These are phyloP conservation scores for Oxyscelio sp. DNA, from an alignment of 2,888 invertebrate genomes.

Conservation along the genomic window DNA sequence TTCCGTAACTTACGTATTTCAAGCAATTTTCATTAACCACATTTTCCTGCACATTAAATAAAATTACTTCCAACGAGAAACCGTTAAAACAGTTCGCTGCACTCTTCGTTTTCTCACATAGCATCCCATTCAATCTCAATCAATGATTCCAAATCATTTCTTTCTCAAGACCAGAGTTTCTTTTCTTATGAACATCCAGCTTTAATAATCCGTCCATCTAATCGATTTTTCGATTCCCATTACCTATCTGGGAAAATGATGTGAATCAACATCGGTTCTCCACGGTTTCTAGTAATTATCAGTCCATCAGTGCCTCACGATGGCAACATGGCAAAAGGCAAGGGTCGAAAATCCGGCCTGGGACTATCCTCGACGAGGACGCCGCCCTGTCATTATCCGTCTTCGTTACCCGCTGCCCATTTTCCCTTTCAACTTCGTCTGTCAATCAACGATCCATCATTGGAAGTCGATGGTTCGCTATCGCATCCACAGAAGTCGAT, in stretches of 20 bases:
- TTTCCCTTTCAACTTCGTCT: conserved; percentile 87
- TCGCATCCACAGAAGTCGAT: conserved; percentile 83
- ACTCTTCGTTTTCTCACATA: background rate
- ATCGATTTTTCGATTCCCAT: conserved; percentile 5
- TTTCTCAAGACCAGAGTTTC: background rate
- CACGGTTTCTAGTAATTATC: conserved; percentile 85
- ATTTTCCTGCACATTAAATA: too few relatives aligned
- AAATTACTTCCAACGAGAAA: background rate
- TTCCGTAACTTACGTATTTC: too few relatives aligned
- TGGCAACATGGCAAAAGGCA: conserved; percentile 86
- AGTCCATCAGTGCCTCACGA: conserved; percentile 86
- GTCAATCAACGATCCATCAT: conserved; percentile 88
- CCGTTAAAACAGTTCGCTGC: background rate
- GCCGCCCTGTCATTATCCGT: conserved; percentile 88
- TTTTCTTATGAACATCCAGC: background rate
- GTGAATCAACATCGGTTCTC: conserved; percentile 47
- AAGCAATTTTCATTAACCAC: too few relatives aligned
- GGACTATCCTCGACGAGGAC: conserved; percentile 78
- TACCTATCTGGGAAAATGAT: conserved; percentile 16
- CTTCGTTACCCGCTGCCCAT: conserved; percentile 85
- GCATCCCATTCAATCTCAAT: background rate
- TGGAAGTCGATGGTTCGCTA: conserved; percentile 82
- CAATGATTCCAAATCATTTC: background rate
- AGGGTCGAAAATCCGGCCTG: conserved; percentile 74
- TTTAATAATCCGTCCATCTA: background rate